Conservation (phyloP, 2,888 invertebrate species). For the Epinotia nisella region DNA sequence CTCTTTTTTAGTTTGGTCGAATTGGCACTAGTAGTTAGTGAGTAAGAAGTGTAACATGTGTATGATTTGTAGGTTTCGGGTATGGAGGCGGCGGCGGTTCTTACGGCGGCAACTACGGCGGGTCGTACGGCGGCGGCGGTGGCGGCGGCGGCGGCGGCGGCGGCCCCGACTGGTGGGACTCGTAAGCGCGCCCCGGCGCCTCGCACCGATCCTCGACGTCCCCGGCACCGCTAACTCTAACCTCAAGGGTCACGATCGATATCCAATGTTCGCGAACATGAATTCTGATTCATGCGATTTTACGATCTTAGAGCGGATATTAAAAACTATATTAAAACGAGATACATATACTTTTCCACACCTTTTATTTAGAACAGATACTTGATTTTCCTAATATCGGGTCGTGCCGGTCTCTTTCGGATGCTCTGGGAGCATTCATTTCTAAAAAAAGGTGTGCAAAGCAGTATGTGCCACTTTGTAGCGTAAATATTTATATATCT, state of each 20-base stretch:
- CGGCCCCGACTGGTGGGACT: constrained; percentile 82
- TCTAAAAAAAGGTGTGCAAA: constrained; percentile 15
- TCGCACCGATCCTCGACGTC: constrained; percentile 34
- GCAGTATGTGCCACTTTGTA: constrained; percentile 3
- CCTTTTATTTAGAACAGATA: constrained; percentile 18
- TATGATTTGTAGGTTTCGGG: constrained; percentile 64
- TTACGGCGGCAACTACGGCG: constrained; percentile 79
- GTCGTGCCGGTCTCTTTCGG: neutral
- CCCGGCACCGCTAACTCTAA: constrained; percentile 27
- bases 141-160: constrained; percentile 75
- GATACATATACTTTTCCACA: constrained; percentile 26
- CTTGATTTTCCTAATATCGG: constrained; percentile 5
- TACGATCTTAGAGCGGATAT: constrained; percentile 31
- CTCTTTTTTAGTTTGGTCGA: too few relatives aligned
- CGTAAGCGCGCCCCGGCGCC: constrained; percentile 60
- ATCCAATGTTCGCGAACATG: constrained; percentile 20
- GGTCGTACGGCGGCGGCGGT: constrained; percentile 76
- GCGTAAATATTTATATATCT: constrained; percentile 16
- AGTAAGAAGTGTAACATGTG: neutral
- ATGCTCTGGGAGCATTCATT: constrained; percentile 6
- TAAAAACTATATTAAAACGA: constrained; percentile 39
- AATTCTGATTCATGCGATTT: constrained; percentile 21
- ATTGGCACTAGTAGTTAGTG: too few relatives aligned
- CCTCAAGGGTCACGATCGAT: constrained; percentile 30
- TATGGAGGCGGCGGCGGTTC: constrained; percentile 73